Conservation (phyloP, 1,140 invertebrate genomes). For the Carcinoscorpius rotundicauda region DNA sequence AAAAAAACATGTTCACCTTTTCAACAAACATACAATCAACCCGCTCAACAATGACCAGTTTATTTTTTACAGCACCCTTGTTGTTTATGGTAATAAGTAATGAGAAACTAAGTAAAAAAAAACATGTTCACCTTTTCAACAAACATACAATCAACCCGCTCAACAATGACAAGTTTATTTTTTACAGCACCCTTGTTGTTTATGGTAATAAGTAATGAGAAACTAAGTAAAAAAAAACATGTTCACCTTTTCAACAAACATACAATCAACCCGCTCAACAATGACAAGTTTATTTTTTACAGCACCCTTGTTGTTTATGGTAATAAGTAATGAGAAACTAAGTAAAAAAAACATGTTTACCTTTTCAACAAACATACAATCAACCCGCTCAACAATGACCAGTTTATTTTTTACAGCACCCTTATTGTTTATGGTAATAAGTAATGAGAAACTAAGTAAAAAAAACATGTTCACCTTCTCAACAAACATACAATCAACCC, state of each 20-base stretch:
- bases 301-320: slow-evolving; percentile 44
- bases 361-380: slow-evolving; percentile 94
- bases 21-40: slow-evolving; percentile 93
- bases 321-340: background rate
- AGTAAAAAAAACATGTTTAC: slow-evolving; percentile 28
- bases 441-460: too few relatives aligned
- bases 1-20: slow-evolving; percentile 44
- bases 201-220: slow-evolving; percentile 30
- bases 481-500: slow-evolving; percentile 90
- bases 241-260: slow-evolving; percentile 81
- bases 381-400: slow-evolving; percentile 73
- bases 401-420: slow-evolving; percentile 54
- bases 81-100: slow-evolving; percentile 42
- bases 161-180: slow-evolving; percentile 74
- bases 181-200: slow-evolving; percentile 44
- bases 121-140: slow-evolving; percentile 60
- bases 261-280: slow-evolving; percentile 81
- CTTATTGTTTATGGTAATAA: slow-evolving; percentile 43
- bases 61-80: slow-evolving; percentile 44
- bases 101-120: background rate
- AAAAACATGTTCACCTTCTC: slow-evolving; percentile 53
- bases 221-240: background rate
- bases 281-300: slow-evolving; percentile 65
- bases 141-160: slow-evolving; percentile 88
- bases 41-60: slow-evolving; percentile 75